Conservation (phyloP, 2,888 invertebrate species). For the Chrysopilus asiliformis region DNA sequence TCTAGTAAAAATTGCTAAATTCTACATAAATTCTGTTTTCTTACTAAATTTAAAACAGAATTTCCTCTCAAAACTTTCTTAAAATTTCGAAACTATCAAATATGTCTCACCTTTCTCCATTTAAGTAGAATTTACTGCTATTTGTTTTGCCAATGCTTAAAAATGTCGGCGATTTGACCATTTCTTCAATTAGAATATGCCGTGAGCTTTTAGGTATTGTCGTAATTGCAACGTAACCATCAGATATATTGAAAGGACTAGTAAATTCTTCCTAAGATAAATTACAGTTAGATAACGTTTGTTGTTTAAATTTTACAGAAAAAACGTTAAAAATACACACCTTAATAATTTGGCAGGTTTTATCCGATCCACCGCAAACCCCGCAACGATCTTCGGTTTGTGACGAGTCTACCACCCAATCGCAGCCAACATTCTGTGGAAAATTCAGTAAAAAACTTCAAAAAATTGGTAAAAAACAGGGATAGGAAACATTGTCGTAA, state of each 20-base stretch:
- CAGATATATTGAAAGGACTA: conserved; percentile 43
- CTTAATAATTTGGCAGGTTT: conserved; percentile 59
- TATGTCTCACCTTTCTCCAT: conserved; percentile 53
- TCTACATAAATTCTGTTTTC: no score
- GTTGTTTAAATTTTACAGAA: conserved; percentile 32
- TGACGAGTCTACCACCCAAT: conserved; percentile 72
- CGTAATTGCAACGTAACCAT: conserved; percentile 45
- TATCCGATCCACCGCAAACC: conserved; percentile 71
- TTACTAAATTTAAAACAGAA: background rate
- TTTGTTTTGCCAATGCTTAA: conserved; percentile 62
- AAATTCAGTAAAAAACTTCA: no score
- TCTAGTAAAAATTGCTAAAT: no score
- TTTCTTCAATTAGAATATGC: conserved; percentile 64
- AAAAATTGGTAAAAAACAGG: no score
- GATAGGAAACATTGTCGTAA: no score
- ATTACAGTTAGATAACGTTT: background rate
- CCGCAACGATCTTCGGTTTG: conserved; percentile 74
- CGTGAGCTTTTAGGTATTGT: conserved; percentile 66
- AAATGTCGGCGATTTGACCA: conserved; percentile 61
- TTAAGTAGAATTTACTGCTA: conserved; percentile 59
- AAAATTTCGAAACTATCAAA: conserved; percentile 11
- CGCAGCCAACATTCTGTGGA: conserved; percentile 77
- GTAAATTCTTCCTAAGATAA: conserved; percentile 22
- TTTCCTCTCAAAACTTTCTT: no score
- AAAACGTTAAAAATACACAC: conserved; percentile 32